These are phyloP conservation scores for Papilio gigon DNA, from an alignment of 2,888 invertebrate species.

Conservation along the genomic window DNA sequence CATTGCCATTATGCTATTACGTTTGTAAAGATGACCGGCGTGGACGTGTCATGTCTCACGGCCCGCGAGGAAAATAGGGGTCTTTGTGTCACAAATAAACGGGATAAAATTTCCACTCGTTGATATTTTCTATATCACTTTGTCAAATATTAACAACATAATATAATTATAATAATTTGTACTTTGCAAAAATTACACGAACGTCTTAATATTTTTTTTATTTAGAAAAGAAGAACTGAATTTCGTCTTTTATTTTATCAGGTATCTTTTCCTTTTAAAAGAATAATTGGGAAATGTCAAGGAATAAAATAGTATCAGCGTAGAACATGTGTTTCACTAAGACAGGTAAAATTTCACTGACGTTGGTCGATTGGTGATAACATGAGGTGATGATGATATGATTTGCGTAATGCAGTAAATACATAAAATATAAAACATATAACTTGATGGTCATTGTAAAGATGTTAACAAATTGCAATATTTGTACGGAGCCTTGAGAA, in stretches of 20 bases:
- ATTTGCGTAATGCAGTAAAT: background rate
- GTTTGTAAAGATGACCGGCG: conserved; percentile 32
- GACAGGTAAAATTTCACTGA: too few relatives aligned
- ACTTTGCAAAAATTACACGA: background rate
- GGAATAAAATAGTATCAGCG: too few relatives aligned
- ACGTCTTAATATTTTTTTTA: too few relatives aligned
- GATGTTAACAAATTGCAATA: background rate
- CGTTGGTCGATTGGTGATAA: background rate
- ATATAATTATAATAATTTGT: background rate
- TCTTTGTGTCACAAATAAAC: conserved; percentile 3
- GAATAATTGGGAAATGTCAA: too few relatives aligned
- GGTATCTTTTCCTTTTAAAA: too few relatives aligned
- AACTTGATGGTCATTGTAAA: background rate
- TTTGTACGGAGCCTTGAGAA: conserved; percentile 14
- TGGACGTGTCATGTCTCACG: conserved; percentile 32
- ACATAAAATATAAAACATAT: background rate
- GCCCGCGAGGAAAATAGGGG: conserved; percentile 26
- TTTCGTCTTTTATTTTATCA: too few relatives aligned
- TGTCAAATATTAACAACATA: background rate
- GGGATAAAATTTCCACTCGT: conserved; percentile 21
- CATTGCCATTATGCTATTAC: conserved; percentile 43
- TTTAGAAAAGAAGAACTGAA: too few relatives aligned
- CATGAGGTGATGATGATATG: background rate
- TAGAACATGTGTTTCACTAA: too few relatives aligned
- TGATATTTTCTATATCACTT: conserved; percentile 11